Evolutionary conservation across 2,888 invertebrate species (phyloP), one percentile per base, ranked within the genome.

Genomic region (Parnassius mnemosyne): DNA sequence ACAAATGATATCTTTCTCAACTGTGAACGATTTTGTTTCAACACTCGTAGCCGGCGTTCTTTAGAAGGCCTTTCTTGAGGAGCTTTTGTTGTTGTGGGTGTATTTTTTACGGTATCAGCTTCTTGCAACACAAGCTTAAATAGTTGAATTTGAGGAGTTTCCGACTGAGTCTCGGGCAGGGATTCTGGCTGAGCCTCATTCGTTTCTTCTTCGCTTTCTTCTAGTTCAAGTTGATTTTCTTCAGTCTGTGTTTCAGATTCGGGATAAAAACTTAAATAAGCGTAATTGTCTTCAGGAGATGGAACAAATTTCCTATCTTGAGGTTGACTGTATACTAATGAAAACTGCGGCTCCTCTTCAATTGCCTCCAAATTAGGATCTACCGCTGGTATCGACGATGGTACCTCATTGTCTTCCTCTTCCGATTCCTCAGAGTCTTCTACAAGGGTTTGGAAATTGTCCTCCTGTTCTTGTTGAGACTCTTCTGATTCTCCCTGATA

Each of bases 91-190:
- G 62, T 63, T 49, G 57, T 61, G 12, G 70, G 70, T 34, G 65
- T 59, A 12, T 56, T 62, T 41, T 68, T 70, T 46, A 70, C 68
- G 5, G 57, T 55, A 25, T 53, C 53, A 43, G 67, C 67, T 50
- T 66, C 68, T 43, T 73, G 70, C n/a, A 73, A 71, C 50, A 73
- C 58, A n/a, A 73, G 64, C 50, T 66, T 65, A 44, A 69, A 70
- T 51, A 64, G 66, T 65, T 63, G 57, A 51, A 65, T 57, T 60
- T 66, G 66, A 10, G 63, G 67, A 41, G 67, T 62, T 9, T 62
- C 65, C n/a, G 62, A 44, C 61, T 63, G 57, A 9, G 57, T 50
- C 60, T 65, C 65, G 20, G 34, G 34, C 34, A 34, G 34, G 34
- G 7, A 34, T 34, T 34, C 34, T 34, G 0, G 34, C 34, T 34